phyloP scores from a whole-genome alignment of 2,888 invertebrate genomes.

The Ophion slaviceki region DNA sequence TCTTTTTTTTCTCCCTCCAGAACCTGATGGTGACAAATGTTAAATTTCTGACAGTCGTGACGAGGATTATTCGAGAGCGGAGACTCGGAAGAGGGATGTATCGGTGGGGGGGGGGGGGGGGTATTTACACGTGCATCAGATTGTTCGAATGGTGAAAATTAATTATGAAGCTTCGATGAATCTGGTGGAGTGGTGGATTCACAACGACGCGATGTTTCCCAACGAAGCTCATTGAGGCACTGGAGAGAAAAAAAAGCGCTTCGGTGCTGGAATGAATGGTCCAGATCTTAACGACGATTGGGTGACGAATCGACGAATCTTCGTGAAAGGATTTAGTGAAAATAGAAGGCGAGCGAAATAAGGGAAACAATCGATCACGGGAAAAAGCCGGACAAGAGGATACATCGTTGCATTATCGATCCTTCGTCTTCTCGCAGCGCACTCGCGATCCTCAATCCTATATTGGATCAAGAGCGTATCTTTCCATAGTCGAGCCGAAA shows the following conservation, averaged over 20 bases:
- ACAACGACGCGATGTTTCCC: slow-evolving; percentile 16
- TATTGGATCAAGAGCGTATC: slow-evolving; percentile 10
- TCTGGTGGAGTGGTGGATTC: neutral
- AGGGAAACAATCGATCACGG: slow-evolving; percentile 65
- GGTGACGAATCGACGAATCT: slow-evolving; percentile 60
- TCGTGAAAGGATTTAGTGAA: neutral
- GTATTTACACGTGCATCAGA: slow-evolving; percentile 17
- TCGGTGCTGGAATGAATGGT: neutral
- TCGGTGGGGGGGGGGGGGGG: neutral
- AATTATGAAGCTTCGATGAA: slow-evolving; percentile 55
- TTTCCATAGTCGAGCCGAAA: slow-evolving; percentile 22
- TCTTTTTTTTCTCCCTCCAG: neutral
- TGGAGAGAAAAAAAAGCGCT: slow-evolving; percentile 38
- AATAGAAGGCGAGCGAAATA: slow-evolving; percentile 16
- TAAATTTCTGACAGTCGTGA: slow-evolving; percentile 44
- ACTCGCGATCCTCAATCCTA: slow-evolving; percentile 3
- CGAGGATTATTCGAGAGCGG: slow-evolving; percentile 2
- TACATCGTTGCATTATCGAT: slow-evolving; percentile 16
- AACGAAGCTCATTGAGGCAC: slow-evolving; percentile 31
- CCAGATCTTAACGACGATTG: slow-evolving; percentile 60
- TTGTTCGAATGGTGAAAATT: slow-evolving; percentile 52
- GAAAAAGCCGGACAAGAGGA: slow-evolving; percentile 51
- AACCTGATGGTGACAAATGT: slow-evolving; percentile 46
- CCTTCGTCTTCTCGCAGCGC: slow-evolving; percentile 32
- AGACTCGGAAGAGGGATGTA: neutral